Base-by-base conservation (phyloP, 2,888 invertebrate genomes). In the Pollenia angustigena region DNA sequence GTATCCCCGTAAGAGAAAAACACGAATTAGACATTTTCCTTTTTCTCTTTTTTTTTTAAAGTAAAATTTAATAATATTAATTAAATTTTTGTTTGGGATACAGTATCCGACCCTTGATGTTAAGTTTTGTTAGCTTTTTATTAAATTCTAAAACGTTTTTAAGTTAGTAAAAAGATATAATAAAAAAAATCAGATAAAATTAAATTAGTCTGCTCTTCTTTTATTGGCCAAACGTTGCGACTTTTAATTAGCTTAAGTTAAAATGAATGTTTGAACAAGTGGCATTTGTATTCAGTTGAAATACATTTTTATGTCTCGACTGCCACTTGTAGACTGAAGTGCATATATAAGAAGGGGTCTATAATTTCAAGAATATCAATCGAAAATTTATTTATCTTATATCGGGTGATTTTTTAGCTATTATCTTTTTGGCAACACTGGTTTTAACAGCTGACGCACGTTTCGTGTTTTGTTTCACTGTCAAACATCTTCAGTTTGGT, bases 181-280 rank as follows among this genome's bases (percentile, higher is more conserved):
- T 44, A 71, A 48, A 66, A 7, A 52, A 68, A 44, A 23, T 1
- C 1, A 52, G 32, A 46, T 42, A 16, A 62, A 52, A 52, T 62
- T 4, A 62, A 62, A 68, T 58, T 76, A 16, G 16, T 71, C 54
- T 66, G 18, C 32, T 48, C 11, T 48, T 62, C 18, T 74, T 72
- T 12, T 23, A 66, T 58, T 56, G 66, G 16, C 14, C 16, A 10
- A 11, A 58, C 64, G 40, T 72, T 71, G 42, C 74, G 50, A 16
- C 8, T 32, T 72, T 68, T 74, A 72, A 68, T 84, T 68, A 66
- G 50, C 60, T 83, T 42, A 18, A 71, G 50, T 72, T 60, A 66
- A 78, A 78, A 58, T 1, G 7, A 54, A 58, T 58, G 12, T 32
- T 64, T 18, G 7, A 16, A n/a, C 10, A 16, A 60, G 46, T 50